Evolutionary conservation across 2,113 vertebrate species (phyloP), one percentile per base, ranked within the genome.

Genomic region (Lamprologus tigripictilis): DNA sequence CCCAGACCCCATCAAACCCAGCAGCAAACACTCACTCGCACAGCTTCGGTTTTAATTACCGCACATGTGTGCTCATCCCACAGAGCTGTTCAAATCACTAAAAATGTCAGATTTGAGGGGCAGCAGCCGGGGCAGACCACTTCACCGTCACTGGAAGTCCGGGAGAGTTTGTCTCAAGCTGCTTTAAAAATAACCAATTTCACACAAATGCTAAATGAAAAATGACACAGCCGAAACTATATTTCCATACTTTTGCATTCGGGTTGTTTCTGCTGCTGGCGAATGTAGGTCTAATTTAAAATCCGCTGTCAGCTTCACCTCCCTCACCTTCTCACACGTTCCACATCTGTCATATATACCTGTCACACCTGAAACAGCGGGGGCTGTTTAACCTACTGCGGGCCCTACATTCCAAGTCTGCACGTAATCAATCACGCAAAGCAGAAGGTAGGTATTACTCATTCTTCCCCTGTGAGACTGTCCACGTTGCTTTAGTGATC

Each of bases 201-300:
- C 51, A 19, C 73, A 49, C 45, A 8, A 33, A 68, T 21, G n/a
- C n/a, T 21, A 14, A 21, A 51, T 31, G 17, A 33, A 78, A 78
- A 78, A 31, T 2, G 40, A 80, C 49, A 17, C 78, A 0, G 8
- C 5, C n/a, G 8, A 73, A 55, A 57, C 45, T 0, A 0, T 47
- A 45, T 26, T 42, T 35, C 28, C 83, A 53, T 4, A 19, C 17
- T 57, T 31, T 33, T 76, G 16, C 40, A 58, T 35, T 23, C 21
- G 19, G 8, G 9, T 76, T 51, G 16, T 57, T 89, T 35, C 3
- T 83, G 51, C n/a, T 9, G 9, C 66, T 2, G 26, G 31, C 35
- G 9, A 81, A 82, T 57, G 7, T 14, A 37, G 11, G 23, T 9
- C 23, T 31, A 8, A 51, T 35, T 55, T 82, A 26, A 84, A 49